These are phyloP conservation scores for Haplochromis vanheusdeni DNA, from an alignment of 2,113 vertebrate genomes.

Conservation along the genomic window DNA sequence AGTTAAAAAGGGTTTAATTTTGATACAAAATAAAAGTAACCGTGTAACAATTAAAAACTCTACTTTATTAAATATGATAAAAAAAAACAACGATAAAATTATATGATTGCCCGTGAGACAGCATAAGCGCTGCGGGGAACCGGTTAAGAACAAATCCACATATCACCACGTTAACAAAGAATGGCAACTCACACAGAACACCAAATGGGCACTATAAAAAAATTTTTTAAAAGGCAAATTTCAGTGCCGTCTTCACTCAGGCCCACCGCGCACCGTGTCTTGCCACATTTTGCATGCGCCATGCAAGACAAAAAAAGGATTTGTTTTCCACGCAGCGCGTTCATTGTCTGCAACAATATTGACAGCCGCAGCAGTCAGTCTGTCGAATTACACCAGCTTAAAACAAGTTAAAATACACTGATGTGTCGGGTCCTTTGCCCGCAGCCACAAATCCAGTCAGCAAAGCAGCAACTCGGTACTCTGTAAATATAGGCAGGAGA, in stretches of 20 bases:
- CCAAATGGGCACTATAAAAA: not conserved
- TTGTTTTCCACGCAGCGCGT: not conserved
- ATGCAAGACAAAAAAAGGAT: not conserved
- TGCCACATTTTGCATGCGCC: too few relatives aligned
- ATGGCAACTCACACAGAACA: not conserved
- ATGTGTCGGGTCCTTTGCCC: not conserved
- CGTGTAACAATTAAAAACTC: not conserved
- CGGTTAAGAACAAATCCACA: accelerated
- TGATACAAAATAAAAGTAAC: not conserved
- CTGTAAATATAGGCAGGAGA: not conserved
- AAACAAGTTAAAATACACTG: not conserved
- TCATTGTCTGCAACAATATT: not conserved
- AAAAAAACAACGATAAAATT: accelerated
- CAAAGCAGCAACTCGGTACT: not conserved
- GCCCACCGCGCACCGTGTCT: not conserved
- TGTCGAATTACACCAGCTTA: accelerated
- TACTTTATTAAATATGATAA: not conserved
- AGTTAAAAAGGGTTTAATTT: not conserved
- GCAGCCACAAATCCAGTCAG: too few relatives aligned
- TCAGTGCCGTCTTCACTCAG: not conserved
- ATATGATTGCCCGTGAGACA: not conserved
- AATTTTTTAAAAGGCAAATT: not conserved
- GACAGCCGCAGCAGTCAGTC: not conserved
- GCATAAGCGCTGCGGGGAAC: accelerated
- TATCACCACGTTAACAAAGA: not conserved